Base-by-base conservation (phyloP, 1,140 invertebrate genomes). In the Drosophila pectinifera region DNA sequence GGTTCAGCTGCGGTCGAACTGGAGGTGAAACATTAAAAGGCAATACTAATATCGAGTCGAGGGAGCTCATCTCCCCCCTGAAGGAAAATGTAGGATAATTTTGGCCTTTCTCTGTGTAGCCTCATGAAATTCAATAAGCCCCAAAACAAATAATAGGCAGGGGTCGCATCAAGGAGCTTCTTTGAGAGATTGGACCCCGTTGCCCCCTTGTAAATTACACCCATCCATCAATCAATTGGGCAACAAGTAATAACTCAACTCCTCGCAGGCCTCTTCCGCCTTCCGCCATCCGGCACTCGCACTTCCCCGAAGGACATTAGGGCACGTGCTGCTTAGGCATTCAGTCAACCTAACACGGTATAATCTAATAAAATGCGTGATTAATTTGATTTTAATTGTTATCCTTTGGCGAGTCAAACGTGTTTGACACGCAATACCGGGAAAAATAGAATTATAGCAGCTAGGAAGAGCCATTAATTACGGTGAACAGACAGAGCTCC, bases 311-410 rank as follows among this genome's bases (percentile, higher is more conserved):
- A 51, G 43, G 43, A 53, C 53, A 67, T 62, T 68, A 51, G 22
- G 63, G 72, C 79, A 88, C 83, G 82, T 85, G 83, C 78, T 70
- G 65, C 57, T 57, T 28, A 28, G 65, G 42, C 64, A 76, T 77
- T 74, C 75, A 48, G 73, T 78, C 70, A 74, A 83, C 80, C 81
- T 84, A 76, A 61, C 79, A 83, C 51, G 65, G 83, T 77, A 88
- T 88, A 88, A 88, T 88, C 84, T 79, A 88, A 88, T 88, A 88
- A 88, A 89, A 89, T 89, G 83, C 83, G 80, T 88, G 83, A 89
- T 88, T 88, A 88, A 88, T 88, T 88, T 78, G 84, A 88, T 88
- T 88, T 88, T 88, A 89, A 88, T 88, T 88, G 83, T 89, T 89
- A 89, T 88, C 80, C 83, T 73, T 89, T 86, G 59, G 75, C 75